These are phyloP conservation scores for Valencia hispanica DNA, from an alignment of 2,797 vertebrate species.

Conservation along the genomic window DNA sequence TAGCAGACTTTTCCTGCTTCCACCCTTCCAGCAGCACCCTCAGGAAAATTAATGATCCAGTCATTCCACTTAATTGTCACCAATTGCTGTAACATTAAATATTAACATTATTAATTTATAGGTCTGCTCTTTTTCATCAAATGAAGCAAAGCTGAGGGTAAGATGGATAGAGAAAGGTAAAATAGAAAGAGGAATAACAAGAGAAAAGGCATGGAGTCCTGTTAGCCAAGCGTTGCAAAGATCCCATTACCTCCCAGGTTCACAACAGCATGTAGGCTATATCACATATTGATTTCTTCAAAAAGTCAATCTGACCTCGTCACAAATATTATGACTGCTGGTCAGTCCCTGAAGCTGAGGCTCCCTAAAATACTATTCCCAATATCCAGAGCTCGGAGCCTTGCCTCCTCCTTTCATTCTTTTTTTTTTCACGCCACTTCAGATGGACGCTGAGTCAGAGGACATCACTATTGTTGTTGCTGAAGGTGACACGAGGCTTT, in stretches of 20 bases:
- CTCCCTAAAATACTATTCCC: slow-evolving; percentile 50
- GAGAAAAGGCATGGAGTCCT: slow-evolving; percentile 67
- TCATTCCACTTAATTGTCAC: slow-evolving; percentile 84
- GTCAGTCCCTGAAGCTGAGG: slow-evolving; percentile 62
- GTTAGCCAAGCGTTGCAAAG: slow-evolving; percentile 77
- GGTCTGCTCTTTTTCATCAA: slow-evolving; percentile 64
- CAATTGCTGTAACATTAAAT: slow-evolving; percentile 86
- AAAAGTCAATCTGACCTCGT: slow-evolving; percentile 80
- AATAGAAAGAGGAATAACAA: slow-evolving; percentile 65
- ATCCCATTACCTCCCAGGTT: slow-evolving; percentile 76
- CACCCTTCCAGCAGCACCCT: slow-evolving; percentile 44
- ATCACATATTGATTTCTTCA: slow-evolving; percentile 82
- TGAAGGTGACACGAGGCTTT: slow-evolving; percentile 33
- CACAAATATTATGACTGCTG: slow-evolving; percentile 82
- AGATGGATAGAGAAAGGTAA: slow-evolving; percentile 37
- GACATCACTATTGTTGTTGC: slow-evolving; percentile 20
- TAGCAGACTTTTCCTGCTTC: slow-evolving; percentile 19
- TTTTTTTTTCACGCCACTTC: slow-evolving; percentile 20
- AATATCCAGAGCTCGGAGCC: slow-evolving; percentile 41
- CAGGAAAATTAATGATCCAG: slow-evolving; percentile 82
- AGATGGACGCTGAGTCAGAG: slow-evolving; percentile 20
- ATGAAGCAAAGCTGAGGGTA: slow-evolving; percentile 52
- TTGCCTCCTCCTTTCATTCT: slow-evolving; percentile 32
- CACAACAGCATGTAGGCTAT: slow-evolving; percentile 73
- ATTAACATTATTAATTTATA: slow-evolving; percentile 78